Evolutionary conservation across 2,797 vertebrate species (phyloP).

Genomic region (Esox masquinongy): DNA sequence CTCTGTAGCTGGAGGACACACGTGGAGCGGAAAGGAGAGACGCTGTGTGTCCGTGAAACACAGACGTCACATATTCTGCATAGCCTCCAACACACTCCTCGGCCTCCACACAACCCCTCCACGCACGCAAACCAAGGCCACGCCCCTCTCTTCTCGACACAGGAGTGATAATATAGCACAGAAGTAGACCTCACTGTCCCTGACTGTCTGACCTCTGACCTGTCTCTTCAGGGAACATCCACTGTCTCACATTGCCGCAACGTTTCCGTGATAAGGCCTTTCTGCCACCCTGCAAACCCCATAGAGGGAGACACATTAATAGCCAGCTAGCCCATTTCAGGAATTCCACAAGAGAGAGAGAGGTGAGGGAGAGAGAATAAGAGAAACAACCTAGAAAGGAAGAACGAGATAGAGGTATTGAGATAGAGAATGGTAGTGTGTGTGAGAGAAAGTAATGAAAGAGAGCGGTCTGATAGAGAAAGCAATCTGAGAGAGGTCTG

Average conservation of each 20-base stretch:
- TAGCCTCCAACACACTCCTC: not conserved
- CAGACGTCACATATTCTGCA: not conserved
- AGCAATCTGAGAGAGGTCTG: no score
- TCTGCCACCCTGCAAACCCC: conserved; percentile 22
- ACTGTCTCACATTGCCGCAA: conserved; percentile 39
- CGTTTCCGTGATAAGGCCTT: conserved; percentile 47
- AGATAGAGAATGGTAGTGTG: no score
- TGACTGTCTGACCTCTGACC: conserved; percentile 17
- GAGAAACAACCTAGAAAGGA: not conserved
- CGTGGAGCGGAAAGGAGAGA: conserved; percentile 33
- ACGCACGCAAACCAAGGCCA: not conserved
- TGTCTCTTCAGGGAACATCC: conserved; percentile 46
- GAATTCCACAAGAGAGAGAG: conserved; percentile 11
- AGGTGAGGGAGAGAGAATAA: not conserved
- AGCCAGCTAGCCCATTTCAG: conserved; percentile 27
- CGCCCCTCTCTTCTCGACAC: not conserved
- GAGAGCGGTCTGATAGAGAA: no score
- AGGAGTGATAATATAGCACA: not conserved
- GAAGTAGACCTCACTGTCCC: conserved; percentile 43
- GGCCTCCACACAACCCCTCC: not conserved
- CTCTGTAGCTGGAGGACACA: conserved; percentile 38
- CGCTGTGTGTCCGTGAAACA: conserved; percentile 21
- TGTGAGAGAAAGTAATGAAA: no score
- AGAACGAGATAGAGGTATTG: no score
- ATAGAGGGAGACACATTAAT: conserved; percentile 6